phyloP scores from a whole-genome alignment of 2,888 invertebrate species.

The Drosophila seclusa region DNA sequence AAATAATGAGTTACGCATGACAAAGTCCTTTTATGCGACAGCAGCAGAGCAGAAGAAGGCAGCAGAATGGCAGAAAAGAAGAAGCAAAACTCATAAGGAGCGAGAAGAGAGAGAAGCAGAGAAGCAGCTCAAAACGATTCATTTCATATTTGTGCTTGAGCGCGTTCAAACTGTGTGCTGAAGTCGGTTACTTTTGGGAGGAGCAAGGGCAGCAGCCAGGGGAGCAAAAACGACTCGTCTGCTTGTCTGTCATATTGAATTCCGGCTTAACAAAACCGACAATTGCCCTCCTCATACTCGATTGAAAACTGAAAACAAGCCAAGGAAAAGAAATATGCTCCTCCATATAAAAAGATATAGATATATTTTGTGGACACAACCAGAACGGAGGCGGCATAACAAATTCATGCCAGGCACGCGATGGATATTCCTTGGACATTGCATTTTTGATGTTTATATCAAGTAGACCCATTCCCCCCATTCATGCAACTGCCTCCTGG shows the following conservation, averaged over 20 bases:
- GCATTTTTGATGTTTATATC: constrained; percentile 75
- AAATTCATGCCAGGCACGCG: constrained; percentile 72
- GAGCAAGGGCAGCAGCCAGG: not conserved
- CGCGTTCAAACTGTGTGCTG: constrained; percentile 29
- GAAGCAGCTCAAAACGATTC: constrained; percentile 66
- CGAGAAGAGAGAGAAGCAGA: constrained; percentile 7
- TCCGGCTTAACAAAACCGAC: constrained; percentile 61
- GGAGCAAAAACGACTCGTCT: constrained; percentile 11
- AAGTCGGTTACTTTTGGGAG: constrained; percentile 59
- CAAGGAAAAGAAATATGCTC: constrained; percentile 27
- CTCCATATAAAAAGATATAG: constrained; percentile 21
- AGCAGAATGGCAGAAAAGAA: constrained; percentile 9
- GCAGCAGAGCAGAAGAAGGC: constrained; percentile 39
- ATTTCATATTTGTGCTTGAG: constrained; percentile 68
- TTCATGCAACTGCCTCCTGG: not conserved
- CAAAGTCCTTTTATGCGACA: constrained; percentile 79
- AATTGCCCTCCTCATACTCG: constrained; percentile 30
- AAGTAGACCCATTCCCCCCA: not conserved
- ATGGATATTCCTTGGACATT: constrained; percentile 54
- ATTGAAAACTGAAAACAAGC: constrained; percentile 53
- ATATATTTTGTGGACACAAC: constrained; percentile 39
- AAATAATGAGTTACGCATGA: constrained; percentile 85
- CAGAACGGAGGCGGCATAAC: constrained; percentile 61
- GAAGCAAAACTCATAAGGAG: constrained; percentile 18
- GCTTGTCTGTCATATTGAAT: constrained; percentile 53